These are phyloP conservation scores for Morbakka virulenta DNA, from an alignment of 30 jellyfish, hydroid and myxozoan species.

Conservation along the genomic window DNA sequence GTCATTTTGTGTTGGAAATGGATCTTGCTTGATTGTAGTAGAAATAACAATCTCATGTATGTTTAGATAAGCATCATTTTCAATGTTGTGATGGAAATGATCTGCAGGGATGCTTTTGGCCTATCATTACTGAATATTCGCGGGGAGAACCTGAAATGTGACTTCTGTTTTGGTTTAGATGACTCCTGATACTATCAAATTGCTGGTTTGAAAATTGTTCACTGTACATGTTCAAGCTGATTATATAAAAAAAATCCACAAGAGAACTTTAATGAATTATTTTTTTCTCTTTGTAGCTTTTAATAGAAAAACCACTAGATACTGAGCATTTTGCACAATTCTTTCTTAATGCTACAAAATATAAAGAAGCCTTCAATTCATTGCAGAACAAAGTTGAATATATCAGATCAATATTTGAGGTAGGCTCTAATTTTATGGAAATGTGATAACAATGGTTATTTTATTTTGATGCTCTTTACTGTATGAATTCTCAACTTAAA, in stretches of 20 bases:
- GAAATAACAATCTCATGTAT: constrained; percentile 37
- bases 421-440: background rate
- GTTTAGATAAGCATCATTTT: constrained; percentile 51
- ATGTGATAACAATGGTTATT: no score
- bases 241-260: no score
- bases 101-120: constrained; percentile 19
- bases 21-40: constrained; percentile 56
- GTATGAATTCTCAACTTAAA: no score
- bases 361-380: constrained; percentile 14
- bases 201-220: no score
- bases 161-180: no score
- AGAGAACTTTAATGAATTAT: no score
- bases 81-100: constrained; percentile 42
- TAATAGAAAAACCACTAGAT: constrained; percentile 24
- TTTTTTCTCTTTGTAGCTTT: constrained; percentile 35
- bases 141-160: constrained; percentile 16
- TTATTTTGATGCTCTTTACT: no score
- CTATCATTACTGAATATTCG: constrained; percentile 41
- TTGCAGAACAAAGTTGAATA: constrained; percentile 65
- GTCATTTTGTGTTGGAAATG: constrained; percentile 41
- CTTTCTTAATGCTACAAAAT: constrained; percentile 19
- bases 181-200: no score
- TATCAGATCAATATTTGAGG: constrained; percentile 64
- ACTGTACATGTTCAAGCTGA: no score
- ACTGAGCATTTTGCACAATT: constrained; percentile 52